Evolutionary conservation across 2,113 vertebrate species (phyloP).

Genomic region (Monarcha castaneiventris): DNA sequence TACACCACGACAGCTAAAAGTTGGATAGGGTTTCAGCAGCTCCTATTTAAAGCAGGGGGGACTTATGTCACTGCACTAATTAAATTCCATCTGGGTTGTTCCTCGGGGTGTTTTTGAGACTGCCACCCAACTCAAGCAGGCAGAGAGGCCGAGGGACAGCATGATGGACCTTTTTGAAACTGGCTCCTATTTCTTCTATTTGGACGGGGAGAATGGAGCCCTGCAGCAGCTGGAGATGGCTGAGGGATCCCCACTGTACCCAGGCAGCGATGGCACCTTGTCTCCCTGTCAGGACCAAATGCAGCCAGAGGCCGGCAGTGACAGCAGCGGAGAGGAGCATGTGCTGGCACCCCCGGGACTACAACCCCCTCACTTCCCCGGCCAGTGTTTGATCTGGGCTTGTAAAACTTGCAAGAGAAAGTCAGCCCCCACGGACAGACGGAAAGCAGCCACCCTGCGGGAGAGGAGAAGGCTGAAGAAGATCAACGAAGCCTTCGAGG

Average conservation of each 20-base stretch:
- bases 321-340: constrained; percentile 93
- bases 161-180: constrained; percentile 99
- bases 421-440: constrained; percentile 89
- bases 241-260: constrained; percentile 89
- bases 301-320: constrained; percentile 84
- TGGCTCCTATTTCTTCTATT: constrained; percentile 94
- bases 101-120: constrained; percentile 75
- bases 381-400: constrained; percentile 96
- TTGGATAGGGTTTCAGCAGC: constrained; percentile 96
- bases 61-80: constrained; percentile 95
- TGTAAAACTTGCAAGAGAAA: constrained; percentile 96
- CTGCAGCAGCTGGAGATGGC: constrained; percentile 89
- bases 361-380: constrained; percentile 86
- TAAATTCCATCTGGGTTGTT: constrained; percentile 90
- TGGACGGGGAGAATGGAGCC: constrained; percentile 89
- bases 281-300: constrained; percentile 86
- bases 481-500: constrained; percentile 98
- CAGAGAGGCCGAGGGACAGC: constrained; percentile 76
- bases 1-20: constrained; percentile 87
- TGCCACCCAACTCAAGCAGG: constrained; percentile 60
- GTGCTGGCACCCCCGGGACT: constrained; percentile 91
- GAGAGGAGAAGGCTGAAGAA: constrained; percentile 94
- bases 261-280: constrained; percentile 84
- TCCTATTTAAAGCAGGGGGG: constrained; percentile 89
- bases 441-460: constrained; percentile 93